Conservation (phyloP, 2,888 invertebrate genomes). For the Parochlus steinenii region DNA sequence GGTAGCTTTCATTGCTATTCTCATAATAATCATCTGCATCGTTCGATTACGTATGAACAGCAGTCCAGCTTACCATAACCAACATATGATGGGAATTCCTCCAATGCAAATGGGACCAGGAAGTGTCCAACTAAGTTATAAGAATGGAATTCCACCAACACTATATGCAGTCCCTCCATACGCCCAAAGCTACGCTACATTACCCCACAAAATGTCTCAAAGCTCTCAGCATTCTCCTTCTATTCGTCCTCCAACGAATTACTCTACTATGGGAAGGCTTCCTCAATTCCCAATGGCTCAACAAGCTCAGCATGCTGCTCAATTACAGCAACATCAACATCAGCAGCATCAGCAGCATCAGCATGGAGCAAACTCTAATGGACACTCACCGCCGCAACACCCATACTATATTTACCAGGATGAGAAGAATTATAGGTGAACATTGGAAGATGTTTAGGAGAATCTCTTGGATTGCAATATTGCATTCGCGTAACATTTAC, state of each 20-base stretch:
- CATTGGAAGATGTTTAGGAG: conserved; percentile 6
- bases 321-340: conserved; percentile 16
- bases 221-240: conserved; percentile 22
- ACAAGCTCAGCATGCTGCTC: conserved; percentile 27
- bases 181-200: conserved; percentile 41
- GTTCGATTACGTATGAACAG: conserved; percentile 57
- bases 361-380: no score
- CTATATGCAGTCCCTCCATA: conserved; percentile 45
- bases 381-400: no score
- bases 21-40: conserved; percentile 78
- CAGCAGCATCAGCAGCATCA: conserved; percentile 16
- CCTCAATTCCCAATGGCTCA: conserved; percentile 33
- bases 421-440: conserved; percentile 30
- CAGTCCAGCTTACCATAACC: conserved; percentile 44
- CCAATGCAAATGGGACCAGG: conserved; percentile 36
- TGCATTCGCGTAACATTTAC: conserved; percentile 27
- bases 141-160: conserved; percentile 31
- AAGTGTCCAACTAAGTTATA: conserved; percentile 37
- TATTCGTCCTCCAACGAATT: conserved; percentile 31
- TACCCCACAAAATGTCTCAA: conserved; percentile 43
- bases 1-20: conserved; percentile 75
- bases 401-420: conserved; percentile 31
- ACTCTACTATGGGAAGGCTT: conserved; percentile 45
- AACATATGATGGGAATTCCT: conserved; percentile 40
- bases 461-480: conserved; percentile 13